Percentiles rank a stretch among this genome's conserved stretches.
phyloP scores from a whole-genome alignment of 2,113 vertebrate genomes.

The Ceratotherium simum region DNA sequence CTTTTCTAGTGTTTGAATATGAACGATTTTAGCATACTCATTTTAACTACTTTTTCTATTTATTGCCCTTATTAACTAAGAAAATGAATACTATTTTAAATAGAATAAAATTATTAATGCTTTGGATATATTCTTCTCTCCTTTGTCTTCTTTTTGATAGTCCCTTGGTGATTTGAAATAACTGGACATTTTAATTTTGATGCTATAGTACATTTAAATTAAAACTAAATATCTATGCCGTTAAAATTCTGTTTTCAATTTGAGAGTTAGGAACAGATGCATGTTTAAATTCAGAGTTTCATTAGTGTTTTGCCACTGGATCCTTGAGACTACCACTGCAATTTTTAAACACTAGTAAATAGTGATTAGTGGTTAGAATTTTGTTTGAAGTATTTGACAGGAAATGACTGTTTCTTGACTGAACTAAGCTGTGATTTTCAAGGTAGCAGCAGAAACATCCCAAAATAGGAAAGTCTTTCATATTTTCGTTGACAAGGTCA shows the following conservation, averaged over 20 bases:
- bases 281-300: slow-evolving; percentile 40
- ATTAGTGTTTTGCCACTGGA: background rate
- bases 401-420: slow-evolving; percentile 46
- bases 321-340: background rate
- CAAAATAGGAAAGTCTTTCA: background rate
- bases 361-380: background rate
- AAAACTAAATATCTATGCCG: background rate
- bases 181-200: background rate
- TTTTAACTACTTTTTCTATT: slow-evolving; percentile 6
- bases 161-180: background rate
- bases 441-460: slow-evolving; percentile 34
- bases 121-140: background rate
- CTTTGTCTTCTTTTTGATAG: background rate
- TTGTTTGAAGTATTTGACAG: slow-evolving; percentile 19
- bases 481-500: slow-evolving; percentile 25
- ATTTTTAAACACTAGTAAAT: slow-evolving; percentile 30
- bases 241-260: slow-evolving; percentile 31
- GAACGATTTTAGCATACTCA: background rate
- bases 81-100: background rate
- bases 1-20: slow-evolving; percentile 15
- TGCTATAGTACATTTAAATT: background rate
- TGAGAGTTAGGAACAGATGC: background rate
- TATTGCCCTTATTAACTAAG: background rate
- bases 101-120: slow-evolving; percentile 4
- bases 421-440: slow-evolving; percentile 39